Conservation (phyloP, 2,888 invertebrate species). For the Tipula lateralis region DNA sequence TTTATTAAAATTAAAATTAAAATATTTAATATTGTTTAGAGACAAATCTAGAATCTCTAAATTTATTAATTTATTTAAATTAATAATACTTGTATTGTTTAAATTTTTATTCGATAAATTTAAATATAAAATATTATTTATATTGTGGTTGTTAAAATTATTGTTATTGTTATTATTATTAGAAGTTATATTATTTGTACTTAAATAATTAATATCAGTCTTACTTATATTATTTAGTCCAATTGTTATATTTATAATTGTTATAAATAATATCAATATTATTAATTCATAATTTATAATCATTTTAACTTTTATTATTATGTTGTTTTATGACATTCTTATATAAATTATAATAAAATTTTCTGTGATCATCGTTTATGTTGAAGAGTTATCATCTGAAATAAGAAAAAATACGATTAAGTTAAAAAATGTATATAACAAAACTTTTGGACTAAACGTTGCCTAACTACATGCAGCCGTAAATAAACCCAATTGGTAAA, state of each 20-base stretch:
- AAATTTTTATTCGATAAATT: slow-evolving; percentile 32
- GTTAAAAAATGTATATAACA: too few species aligned
- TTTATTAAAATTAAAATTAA: slow-evolving; percentile 32
- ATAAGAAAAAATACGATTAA: not conserved
- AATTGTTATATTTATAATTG: slow-evolving; percentile 25
- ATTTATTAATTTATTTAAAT: slow-evolving; percentile 32
- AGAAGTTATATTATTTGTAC: slow-evolving; percentile 13
- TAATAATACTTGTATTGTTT: slow-evolving; percentile 29
- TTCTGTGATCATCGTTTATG: not conserved
- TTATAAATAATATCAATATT: slow-evolving; percentile 2
- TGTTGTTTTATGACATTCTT: not conserved
- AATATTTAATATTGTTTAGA: slow-evolving; percentile 34
- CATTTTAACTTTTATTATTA: not conserved
- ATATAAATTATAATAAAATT: not conserved
- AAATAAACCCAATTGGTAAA: too few species aligned
- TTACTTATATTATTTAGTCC: not conserved
- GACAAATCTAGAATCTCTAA: slow-evolving; percentile 35
- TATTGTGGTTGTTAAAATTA: slow-evolving; percentile 20
- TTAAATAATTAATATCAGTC: slow-evolving; percentile 26
- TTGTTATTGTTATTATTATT: not conserved
- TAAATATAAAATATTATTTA: slow-evolving; percentile 31
- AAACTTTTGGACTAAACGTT: too few species aligned
- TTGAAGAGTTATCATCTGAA: not conserved
- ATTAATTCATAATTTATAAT: slow-evolving; percentile 19
- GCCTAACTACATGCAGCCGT: too few species aligned